Evolutionary conservation across 2,888 invertebrate species (phyloP), one percentile per base, ranked within the genome.

Genomic region (Lasioglossum pauxillum): DNA sequence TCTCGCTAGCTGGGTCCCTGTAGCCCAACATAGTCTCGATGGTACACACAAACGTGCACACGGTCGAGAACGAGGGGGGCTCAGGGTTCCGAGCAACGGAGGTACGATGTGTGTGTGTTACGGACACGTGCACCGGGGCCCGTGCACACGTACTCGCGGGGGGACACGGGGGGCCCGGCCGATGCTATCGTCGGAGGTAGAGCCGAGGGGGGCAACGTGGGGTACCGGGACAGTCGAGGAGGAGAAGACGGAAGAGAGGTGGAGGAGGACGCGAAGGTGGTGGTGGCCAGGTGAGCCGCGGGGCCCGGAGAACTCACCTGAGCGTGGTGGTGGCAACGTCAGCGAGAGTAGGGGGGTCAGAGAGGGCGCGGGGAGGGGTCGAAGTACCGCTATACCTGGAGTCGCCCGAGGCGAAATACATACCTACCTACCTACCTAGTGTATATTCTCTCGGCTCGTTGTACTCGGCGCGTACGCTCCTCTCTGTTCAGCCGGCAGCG

Each of bases 351-450:
- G 88, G 88, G 88, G 88, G 89, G 80, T 76, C 88, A 87, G 90
- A 87, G 86, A 87, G 88, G 91, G 88, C 88, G 90, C 82, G 87
- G 90, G 83, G 77, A 89, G 89, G 92, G 90, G 91, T 89, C 88
- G 89, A 91, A 94, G 95, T 95, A 95, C 95, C 95, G 95, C 95
- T 95, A 95, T 93, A 92, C 93, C 91, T 91, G 93, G 91, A 92
- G 94, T 93, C 84, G 94, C 94, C 93, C 87, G 88, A 90, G 94
- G 95, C 94, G 90, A 92, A 93, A 94, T 94, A 94, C 94, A 94
- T 94, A 94, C 94, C 93, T 94, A 94, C 94, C 94, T 94, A 93
- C 93, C 94, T 94, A 94, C 94, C 94, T 94, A 95, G 88, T 89
- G 84, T 89, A 88, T 90, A 87, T 80, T 88, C 87, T 83, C 89